Base-by-base conservation (phyloP, 2,797 vertebrate genomes). In the Galaxias olidus region DNA sequence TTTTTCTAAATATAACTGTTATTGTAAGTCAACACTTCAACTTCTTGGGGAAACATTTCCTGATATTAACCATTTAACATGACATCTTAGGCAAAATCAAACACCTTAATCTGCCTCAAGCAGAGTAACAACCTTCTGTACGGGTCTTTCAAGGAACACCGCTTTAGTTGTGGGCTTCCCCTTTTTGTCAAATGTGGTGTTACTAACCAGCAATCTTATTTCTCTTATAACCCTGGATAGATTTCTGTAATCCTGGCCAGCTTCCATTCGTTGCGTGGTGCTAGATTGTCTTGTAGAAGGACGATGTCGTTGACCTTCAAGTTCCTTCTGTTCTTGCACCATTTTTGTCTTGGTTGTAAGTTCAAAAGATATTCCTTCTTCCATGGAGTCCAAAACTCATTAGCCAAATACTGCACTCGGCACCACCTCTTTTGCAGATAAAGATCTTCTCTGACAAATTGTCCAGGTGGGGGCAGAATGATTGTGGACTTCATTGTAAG, bases 401-500 rank as follows among this genome's bases (percentile, higher is more conserved):
- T 69, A 9, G 49, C 58, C 18, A 76, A 52, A 17, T 57, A 61
- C 18, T 76, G 70, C 1, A 69, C 59, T 60, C 30, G 7, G 13
- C 10, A 11, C 54, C 69, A 68, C 9, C 56, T 75, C 50, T 71
- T 75, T 51, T 60, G 54, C 11, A 65, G 55, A 57, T 61, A 66
- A 4, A 61, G 30, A 49, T 66, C 63, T 20, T 65, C 59, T 10
- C 15, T 67, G 9, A 65, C 20, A 55, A 69, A 69, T 4, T 69
- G 14, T 46, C 66, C 74, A 49, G 71, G 63, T 51, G 62, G 63
- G 11, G 71, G 66, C 4, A 53, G 18, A n/a, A n/a, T n/a, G 4
- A 77, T 64, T 14, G 45, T 54, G 7, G 74, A 66, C 55, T 70
- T 73, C 70, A n/a, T n/a, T n/a, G n/a, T n/a, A n/a, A n/a, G n/a